Percentiles rank a stretch among this genome's conserved stretches.
Conservation (phyloP, 2,113 vertebrate genomes). For the Rallus limicola region DNA sequence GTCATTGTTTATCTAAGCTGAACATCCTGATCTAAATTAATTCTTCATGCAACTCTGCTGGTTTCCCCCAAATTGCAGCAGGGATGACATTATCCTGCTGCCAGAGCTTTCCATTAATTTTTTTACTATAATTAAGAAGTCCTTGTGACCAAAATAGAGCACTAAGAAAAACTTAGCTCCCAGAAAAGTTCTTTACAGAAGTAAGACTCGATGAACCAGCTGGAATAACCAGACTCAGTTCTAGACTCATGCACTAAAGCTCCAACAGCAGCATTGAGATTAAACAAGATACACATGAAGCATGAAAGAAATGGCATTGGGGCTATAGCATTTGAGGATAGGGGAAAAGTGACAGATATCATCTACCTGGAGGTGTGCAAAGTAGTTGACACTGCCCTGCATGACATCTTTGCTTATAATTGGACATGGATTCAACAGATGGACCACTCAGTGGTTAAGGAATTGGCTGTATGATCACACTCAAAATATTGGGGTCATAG, state of each 20-base stretch:
- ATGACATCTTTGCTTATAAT: too few relatives aligned
- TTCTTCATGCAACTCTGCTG: background rate
- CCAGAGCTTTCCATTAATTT: background rate
- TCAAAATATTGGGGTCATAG: too few relatives aligned
- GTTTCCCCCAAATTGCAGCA: background rate
- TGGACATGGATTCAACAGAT: too few relatives aligned
- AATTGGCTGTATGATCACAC: too few relatives aligned
- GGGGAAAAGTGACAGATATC: too few relatives aligned
- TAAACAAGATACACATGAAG: background rate
- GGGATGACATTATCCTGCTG: background rate
- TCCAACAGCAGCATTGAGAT: accelerated
- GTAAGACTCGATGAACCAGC: background rate
- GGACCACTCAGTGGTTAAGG: too few relatives aligned
- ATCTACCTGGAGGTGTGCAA: too few relatives aligned
- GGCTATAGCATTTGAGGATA: too few relatives aligned
- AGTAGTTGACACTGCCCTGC: too few relatives aligned
- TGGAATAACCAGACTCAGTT: background rate
- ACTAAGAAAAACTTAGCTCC: background rate
- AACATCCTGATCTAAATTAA: background rate
- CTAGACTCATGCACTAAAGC: background rate
- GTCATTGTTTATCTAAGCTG: background rate
- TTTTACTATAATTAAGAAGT: background rate
- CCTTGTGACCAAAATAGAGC: background rate
- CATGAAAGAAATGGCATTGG: background rate
- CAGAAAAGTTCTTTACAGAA: background rate